phyloP scores from a whole-genome alignment of 2,888 invertebrate species.

The Mactromeris polynyma region DNA sequence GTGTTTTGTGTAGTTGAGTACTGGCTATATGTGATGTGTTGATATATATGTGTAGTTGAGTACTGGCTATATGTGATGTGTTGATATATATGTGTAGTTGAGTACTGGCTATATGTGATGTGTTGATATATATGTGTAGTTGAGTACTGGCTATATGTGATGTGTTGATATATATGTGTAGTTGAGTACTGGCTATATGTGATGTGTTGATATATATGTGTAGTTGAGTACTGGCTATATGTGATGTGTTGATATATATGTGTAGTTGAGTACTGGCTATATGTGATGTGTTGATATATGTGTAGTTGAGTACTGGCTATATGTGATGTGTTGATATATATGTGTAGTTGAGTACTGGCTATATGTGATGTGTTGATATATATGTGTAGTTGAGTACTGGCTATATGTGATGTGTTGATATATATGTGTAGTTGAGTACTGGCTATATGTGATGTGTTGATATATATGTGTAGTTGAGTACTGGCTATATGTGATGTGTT shows the following conservation, averaged over 20 bases:
- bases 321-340: not conserved
- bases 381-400: not conserved
- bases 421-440: no score
- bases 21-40: no score
- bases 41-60: no score
- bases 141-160: no score
- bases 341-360: not conserved
- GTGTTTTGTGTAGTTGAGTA: not conserved
- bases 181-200: not conserved
- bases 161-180: no score
- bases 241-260: constrained; percentile 1
- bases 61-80: not conserved
- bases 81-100: not conserved
- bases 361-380: not conserved
- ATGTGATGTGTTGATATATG: no score
- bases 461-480: not conserved
- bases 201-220: not conserved
- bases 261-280: not conserved
- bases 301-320: not conserved
- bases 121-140: not conserved
- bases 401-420: no score
- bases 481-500: not conserved
- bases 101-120: not conserved
- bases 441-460: not conserved
- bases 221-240: not conserved